A percentile compares a stretch with the other conserved stretches of the same genome.
phyloP scores from a whole-genome alignment of 2,888 invertebrate genomes.

The Lampropteryx suffumata region DNA sequence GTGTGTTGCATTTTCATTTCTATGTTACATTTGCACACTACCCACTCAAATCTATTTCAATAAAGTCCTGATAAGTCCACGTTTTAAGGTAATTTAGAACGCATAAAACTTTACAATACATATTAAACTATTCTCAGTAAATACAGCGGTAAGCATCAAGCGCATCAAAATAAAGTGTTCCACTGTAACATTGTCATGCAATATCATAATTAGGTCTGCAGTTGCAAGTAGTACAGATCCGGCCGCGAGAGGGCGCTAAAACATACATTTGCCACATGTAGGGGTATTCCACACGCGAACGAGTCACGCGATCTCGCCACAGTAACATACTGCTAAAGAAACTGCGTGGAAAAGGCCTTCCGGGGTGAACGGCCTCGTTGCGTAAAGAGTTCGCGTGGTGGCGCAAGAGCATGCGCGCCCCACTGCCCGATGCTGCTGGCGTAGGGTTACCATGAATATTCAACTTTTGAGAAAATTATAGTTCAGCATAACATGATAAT shows the following conservation, averaged over 20 bases:
- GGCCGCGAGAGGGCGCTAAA: conserved; percentile 53
- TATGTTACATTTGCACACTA: too few relatives aligned
- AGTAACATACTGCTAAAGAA: conserved; percentile 79
- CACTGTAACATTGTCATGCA: conserved; percentile 50
- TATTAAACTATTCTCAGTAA: too few relatives aligned
- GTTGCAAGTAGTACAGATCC: conserved; percentile 55
- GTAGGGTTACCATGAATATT: conserved; percentile 14
- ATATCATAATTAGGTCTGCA: conserved; percentile 61
- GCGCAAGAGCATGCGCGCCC: conserved; percentile 65
- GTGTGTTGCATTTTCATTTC: too few relatives aligned
- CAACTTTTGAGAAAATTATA: not conserved
- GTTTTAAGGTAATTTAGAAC: too few relatives aligned
- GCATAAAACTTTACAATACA: too few relatives aligned
- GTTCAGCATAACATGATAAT: too few relatives aligned
- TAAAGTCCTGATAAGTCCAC: too few relatives aligned
- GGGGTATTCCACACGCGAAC: conserved; percentile 64
- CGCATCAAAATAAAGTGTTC: conserved; percentile 36
- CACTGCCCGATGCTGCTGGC: conserved; percentile 39
- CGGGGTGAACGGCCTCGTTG: conserved; percentile 81
- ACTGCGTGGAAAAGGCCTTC: conserved; percentile 80
- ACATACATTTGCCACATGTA: conserved; percentile 21
- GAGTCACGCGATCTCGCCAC: conserved; percentile 74
- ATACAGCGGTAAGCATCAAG: conserved; percentile 14
- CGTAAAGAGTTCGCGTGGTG: conserved; percentile 72
- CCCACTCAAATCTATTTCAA: too few relatives aligned